A percentile compares a stretch with the other conserved stretches of the same genome.
Conservation (phyloP, 2,113 vertebrate genomes). For the Tapirus terrestris region DNA sequence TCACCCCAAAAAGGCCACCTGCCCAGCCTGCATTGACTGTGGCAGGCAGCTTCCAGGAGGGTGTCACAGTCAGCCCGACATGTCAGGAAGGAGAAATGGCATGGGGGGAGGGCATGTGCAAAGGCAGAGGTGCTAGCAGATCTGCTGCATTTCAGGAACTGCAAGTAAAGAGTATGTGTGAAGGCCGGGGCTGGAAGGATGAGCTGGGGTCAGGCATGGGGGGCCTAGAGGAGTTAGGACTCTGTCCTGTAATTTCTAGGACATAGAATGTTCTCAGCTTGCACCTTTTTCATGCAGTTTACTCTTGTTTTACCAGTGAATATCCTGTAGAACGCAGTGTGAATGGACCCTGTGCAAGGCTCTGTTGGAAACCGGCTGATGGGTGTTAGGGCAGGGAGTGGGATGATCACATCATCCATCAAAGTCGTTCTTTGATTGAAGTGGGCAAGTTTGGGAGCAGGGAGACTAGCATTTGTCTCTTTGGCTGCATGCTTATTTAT, state of each 20-base stretch:
- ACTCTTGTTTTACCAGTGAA: neutral
- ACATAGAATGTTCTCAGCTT: neutral
- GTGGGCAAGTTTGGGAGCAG: neutral
- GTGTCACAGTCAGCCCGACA: neutral
- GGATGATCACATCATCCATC: neutral
- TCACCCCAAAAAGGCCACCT: neutral
- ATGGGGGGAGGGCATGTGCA: neutral
- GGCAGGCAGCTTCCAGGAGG: neutral
- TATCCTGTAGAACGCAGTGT: neutral
- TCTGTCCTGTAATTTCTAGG: neutral
- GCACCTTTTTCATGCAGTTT: neutral
- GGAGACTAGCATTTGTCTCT: neutral
- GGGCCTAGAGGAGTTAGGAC: neutral
- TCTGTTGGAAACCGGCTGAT: neutral
- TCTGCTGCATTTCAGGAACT: neutral
- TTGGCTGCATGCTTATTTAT: neutral
- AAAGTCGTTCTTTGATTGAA: neutral
- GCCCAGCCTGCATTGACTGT: neutral
- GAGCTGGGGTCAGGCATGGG: neutral
- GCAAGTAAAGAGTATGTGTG: neutral
- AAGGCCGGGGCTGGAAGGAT: neutral
- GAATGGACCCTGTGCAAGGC: accelerated
- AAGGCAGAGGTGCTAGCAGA: neutral
- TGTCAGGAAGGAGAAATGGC: neutral
- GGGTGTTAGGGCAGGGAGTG: neutral